Conservation (phyloP, 2,113 vertebrate genomes). For the Phoenicopterus ruber region DNA sequence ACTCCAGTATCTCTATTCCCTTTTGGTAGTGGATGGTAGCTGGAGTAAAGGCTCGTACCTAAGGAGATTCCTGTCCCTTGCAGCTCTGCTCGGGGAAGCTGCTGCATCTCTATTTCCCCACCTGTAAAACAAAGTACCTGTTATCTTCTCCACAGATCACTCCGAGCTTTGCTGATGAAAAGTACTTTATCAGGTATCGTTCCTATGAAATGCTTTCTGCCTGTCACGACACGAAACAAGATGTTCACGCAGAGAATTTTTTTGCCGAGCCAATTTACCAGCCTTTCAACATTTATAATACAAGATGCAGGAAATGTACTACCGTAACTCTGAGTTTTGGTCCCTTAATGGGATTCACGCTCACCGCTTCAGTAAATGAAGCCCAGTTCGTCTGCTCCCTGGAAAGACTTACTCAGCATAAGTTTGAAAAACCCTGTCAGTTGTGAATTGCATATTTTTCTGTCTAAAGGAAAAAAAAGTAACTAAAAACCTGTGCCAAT, state of each 20-base stretch:
- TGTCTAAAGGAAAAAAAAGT: background rate
- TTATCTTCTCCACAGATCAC: background rate
- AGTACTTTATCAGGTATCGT: background rate
- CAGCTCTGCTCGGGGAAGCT: background rate
- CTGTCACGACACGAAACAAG: background rate
- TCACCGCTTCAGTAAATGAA: constrained; percentile 24
- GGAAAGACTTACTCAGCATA: constrained; percentile 21
- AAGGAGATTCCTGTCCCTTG: background rate
- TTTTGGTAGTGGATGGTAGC: background rate
- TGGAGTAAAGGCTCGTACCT: background rate
- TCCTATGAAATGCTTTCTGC: background rate
- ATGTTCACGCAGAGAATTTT: background rate
- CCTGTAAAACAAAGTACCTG: background rate
- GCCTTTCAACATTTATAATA: background rate
- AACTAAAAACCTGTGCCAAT: constrained; percentile 26
- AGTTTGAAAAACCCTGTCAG: background rate
- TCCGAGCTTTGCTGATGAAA: background rate
- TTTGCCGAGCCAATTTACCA: background rate
- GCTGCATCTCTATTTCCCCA: background rate
- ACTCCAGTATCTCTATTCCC: background rate
- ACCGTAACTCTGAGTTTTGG: constrained; percentile 7
- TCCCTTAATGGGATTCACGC: background rate
- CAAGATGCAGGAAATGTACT: background rate
- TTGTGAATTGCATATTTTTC: constrained; percentile 29
- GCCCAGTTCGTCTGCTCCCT: background rate